phyloP scores from a whole-genome alignment of 2,888 invertebrate species.

The Cybosia mesomella region DNA sequence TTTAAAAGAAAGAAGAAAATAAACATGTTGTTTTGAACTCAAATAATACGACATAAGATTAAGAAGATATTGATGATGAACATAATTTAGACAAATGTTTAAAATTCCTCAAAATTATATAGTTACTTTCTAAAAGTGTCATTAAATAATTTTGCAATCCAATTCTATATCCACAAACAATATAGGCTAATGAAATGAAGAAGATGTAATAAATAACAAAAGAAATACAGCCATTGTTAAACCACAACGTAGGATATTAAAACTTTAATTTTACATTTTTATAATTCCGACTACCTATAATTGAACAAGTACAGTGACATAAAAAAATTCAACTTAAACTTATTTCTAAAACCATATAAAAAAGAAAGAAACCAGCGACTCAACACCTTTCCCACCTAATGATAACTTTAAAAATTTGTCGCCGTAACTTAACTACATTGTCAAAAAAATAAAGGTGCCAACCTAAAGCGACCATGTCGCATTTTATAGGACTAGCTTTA shows the following conservation, averaged over 20 bases:
- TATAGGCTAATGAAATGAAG: neutral
- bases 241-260: neutral
- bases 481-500: slow-evolving; percentile 81
- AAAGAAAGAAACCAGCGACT: slow-evolving; percentile 38
- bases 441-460: slow-evolving; percentile 66
- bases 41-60: no score
- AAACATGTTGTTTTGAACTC: no score
- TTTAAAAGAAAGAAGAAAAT: no score
- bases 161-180: neutral
- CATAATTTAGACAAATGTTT: no score
- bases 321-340: neutral
- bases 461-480: slow-evolving; percentile 78
- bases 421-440: slow-evolving; percentile 80
- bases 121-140: neutral
- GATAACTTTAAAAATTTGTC: slow-evolving; percentile 70
- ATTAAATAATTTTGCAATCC: neutral
- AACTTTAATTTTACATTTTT: neutral
- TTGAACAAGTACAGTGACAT: neutral
- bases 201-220: neutral
- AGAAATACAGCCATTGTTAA: neutral
- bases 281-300: neutral
- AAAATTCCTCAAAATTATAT: no score
- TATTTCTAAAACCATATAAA: neutral
- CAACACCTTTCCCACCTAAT: slow-evolving; percentile 57
- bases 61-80: no score